Evolutionary conservation across 1,140 invertebrate species (phyloP).

Genomic region (Scaptomyza graminum): DNA sequence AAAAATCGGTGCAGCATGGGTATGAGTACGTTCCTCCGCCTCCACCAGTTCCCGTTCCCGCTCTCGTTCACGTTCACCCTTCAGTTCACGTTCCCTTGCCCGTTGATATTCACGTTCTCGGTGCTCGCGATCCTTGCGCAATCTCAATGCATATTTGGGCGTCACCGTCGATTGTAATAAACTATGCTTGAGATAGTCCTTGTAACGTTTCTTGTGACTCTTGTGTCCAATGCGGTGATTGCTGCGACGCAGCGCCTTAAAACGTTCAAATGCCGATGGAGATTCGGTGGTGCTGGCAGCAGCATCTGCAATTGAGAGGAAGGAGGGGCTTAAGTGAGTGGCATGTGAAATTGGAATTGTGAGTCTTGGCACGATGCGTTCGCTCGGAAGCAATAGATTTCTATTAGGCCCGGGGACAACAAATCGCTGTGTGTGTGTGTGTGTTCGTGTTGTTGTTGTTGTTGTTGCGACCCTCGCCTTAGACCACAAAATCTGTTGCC

Average conservation of each 20-base stretch:
- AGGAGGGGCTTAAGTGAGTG: neutral
- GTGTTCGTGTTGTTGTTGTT: neutral
- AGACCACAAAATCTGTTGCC: slow-evolving; percentile 57
- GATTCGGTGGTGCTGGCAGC: slow-evolving; percentile 13
- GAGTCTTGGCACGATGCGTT: slow-evolving; percentile 57
- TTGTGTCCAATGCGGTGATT: slow-evolving; percentile 71
- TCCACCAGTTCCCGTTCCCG: neutral
- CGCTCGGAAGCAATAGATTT: slow-evolving; percentile 77
- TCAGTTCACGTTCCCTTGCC: neutral
- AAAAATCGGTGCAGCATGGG: slow-evolving; percentile 58
- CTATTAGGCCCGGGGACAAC: slow-evolving; percentile 60
- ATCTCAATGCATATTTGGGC: slow-evolving; percentile 39
- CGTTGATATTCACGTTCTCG: neutral
- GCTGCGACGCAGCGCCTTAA: slow-evolving; percentile 68
- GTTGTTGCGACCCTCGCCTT: slow-evolving; percentile 31
- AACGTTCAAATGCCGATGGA: slow-evolving; percentile 66
- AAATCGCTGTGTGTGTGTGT: slow-evolving; percentile 38
- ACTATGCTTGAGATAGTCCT: slow-evolving; percentile 67
- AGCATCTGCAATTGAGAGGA: slow-evolving; percentile 29
- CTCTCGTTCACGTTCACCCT: slow-evolving; percentile 1
- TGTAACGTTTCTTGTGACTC: slow-evolving; percentile 78
- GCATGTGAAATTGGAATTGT: slow-evolving; percentile 28
- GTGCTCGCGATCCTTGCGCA: slow-evolving; percentile 36
- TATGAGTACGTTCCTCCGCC: neutral
- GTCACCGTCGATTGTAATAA: slow-evolving; percentile 3